Base-by-base conservation (phyloP, 2,113 vertebrate genomes). In the Halcyon malimbica region DNA sequence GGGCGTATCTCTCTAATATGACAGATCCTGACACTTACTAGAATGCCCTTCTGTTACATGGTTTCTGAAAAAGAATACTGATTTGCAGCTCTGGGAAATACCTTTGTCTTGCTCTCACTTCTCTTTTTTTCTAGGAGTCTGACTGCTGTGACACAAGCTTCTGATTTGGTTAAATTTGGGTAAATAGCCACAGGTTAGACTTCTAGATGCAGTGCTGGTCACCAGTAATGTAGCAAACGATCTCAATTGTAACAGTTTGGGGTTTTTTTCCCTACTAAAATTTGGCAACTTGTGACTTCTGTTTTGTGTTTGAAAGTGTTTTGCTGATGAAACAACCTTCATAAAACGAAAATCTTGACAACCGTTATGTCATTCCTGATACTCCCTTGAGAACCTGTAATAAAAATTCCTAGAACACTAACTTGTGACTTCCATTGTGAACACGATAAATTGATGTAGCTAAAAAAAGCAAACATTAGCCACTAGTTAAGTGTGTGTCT, bases 151-250 rank as follows among this genome's bases (percentile, higher is more conserved):
- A 46, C 7, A 10, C 11, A 44, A 26, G 16, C 14, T 59, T n/a
- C 8, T 91, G 14, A 1, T 57, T 89, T 50, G 33, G 62, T 69
- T 87, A 42, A 57, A 53, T 60, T 67, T n/a, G 4, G 6, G 23
- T 44, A 41, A 86, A 42, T 76, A 1, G 1, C 31, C 6, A 7
- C 28, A 46, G 20, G 5, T 62, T 31, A 42, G 9, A 62, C 17
- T 64, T 11, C 9, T 31, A 20, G 51, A 37, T 57, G 39, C 11
- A 28, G 16, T 42, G 21, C 8, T 48, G 35, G 24, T 73, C n/a
- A 62, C 62, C 23, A 56, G 25, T 56, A 57, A 35, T 13, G 2
- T 68, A 54, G 31, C 4, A 65, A 65, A 10, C 0, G 0, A 13
- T 51, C 16, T 75, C 25, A 82, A 1, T 9, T 90, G 28, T 54